A percentile compares a stretch with the other conserved stretches of the same genome.
Conservation (phyloP, 2,113 vertebrate species). For the Alaudala cheleensis region DNA sequence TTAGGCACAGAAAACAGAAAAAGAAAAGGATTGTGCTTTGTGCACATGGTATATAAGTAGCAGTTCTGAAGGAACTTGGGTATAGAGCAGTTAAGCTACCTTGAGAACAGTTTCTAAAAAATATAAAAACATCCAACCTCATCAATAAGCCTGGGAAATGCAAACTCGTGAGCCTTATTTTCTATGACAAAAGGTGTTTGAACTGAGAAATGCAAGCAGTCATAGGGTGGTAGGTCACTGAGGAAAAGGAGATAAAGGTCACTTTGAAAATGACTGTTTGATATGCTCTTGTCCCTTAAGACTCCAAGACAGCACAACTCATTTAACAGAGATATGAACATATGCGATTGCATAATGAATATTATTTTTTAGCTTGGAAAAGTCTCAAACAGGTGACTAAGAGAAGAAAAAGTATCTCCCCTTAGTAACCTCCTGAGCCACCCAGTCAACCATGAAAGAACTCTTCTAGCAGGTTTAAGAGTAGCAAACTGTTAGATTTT, state of each 20-base stretch:
- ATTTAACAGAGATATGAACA: slow-evolving; percentile 37
- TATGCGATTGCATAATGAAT: slow-evolving; percentile 56
- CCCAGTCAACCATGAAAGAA: slow-evolving; percentile 34
- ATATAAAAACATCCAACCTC: neutral
- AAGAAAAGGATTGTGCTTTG: neutral
- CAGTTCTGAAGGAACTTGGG: neutral
- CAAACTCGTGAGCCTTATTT: slow-evolving; percentile 6
- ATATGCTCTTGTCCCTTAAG: slow-evolving; percentile 49
- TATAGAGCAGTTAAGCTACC: neutral
- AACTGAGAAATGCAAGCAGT: slow-evolving; percentile 27
- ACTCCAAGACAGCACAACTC: slow-evolving; percentile 38
- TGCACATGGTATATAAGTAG: neutral
- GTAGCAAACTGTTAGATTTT: neutral
- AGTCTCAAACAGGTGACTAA: slow-evolving; percentile 49
- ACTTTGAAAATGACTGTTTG: slow-evolving; percentile 60
- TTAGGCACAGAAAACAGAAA: neutral
- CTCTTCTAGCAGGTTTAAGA: slow-evolving; percentile 21
- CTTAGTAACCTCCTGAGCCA: slow-evolving; percentile 20
- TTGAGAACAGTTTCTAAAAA: slow-evolving; percentile 11
- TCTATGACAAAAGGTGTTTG: slow-evolving; percentile 18
- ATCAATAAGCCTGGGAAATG: slow-evolving; percentile 23
- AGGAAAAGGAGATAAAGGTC: slow-evolving; percentile 62
- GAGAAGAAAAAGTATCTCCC: slow-evolving; percentile 23
- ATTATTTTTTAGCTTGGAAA: slow-evolving; percentile 56
- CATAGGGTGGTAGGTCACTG: slow-evolving; percentile 47